Percentiles rank a stretch among this genome's conserved stretches.
Conservation (phyloP, 2,113 vertebrate species). For the Clarias magur region DNA sequence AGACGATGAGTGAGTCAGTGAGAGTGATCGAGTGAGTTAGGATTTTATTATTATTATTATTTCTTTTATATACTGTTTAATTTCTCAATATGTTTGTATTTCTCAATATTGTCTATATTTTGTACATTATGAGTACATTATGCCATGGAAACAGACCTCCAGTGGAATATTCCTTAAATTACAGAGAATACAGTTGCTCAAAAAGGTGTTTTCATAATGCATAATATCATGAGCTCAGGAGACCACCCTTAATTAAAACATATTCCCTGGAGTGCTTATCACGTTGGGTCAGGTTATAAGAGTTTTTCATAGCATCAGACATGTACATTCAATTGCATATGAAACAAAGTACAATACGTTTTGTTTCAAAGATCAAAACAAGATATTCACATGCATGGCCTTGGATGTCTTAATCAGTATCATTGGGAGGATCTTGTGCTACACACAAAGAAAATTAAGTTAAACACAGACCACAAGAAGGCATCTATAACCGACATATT, state of each 20-base stretch:
- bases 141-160: background rate
- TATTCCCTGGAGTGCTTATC: background rate
- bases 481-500: background rate
- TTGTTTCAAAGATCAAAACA: background rate
- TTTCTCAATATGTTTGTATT: too few species aligned
- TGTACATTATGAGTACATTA: too few species aligned
- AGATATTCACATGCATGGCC: background rate
- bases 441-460: background rate
- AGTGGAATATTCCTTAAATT: background rate
- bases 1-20: too few species aligned
- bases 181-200: background rate
- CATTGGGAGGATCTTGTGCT: background rate
- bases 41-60: too few species aligned
- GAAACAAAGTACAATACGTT: background rate
- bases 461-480: background rate
- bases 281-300: background rate
- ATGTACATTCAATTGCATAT: background rate
- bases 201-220: background rate
- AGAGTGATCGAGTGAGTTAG: too few species aligned
- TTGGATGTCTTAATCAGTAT: background rate
- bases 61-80: too few species aligned
- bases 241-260: background rate
- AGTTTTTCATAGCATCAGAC: background rate
- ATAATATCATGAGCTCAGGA: background rate
- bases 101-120: too few species aligned